Percentiles rank a stretch among this genome's conserved stretches.
phyloP scores from a whole-genome alignment of 2,113 vertebrate genomes.

The Sus scrofa region DNA sequence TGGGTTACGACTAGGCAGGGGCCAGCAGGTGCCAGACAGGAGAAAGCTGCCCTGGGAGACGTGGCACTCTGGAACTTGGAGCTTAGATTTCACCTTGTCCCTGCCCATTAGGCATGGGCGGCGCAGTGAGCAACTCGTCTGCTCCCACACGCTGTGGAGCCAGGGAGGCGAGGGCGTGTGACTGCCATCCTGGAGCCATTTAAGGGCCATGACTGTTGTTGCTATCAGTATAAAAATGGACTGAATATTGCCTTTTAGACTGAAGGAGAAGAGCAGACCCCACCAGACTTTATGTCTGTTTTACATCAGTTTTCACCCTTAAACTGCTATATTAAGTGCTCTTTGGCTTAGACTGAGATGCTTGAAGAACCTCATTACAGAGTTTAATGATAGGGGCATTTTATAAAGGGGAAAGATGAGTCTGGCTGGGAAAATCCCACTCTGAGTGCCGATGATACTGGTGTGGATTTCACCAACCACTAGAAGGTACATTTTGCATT shows the following conservation, averaged over 20 bases:
- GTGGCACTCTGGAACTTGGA: constrained; percentile 72
- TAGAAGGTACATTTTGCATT: constrained; percentile 86
- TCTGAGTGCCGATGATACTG: constrained; percentile 17
- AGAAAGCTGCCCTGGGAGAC: constrained; percentile 77
- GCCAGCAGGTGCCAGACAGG: constrained; percentile 89
- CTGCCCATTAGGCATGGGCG: constrained; percentile 70
- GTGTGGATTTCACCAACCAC: constrained; percentile 71
- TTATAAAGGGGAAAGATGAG: constrained; percentile 66
- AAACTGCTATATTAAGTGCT: constrained; percentile 84
- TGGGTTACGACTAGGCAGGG: constrained; percentile 82
- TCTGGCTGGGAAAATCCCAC: background rate
- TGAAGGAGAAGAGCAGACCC: constrained; percentile 54
- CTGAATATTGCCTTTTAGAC: constrained; percentile 75
- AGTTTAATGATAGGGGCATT: constrained; percentile 85
- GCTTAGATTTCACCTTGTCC: constrained; percentile 86
- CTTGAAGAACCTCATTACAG: constrained; percentile 73
- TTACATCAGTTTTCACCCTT: constrained; percentile 82
- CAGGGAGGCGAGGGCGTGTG: constrained; percentile 70
- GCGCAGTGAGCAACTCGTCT: constrained; percentile 77
- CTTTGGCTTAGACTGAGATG: constrained; percentile 83
- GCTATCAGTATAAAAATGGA: constrained; percentile 74
- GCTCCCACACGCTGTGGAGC: constrained; percentile 81
- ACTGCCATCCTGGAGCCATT: constrained; percentile 78
- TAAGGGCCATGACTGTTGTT: constrained; percentile 77
- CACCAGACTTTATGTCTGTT: constrained; percentile 77